Conservation (phyloP, 2,797 vertebrate genomes). For the Tangara arthus region DNA sequence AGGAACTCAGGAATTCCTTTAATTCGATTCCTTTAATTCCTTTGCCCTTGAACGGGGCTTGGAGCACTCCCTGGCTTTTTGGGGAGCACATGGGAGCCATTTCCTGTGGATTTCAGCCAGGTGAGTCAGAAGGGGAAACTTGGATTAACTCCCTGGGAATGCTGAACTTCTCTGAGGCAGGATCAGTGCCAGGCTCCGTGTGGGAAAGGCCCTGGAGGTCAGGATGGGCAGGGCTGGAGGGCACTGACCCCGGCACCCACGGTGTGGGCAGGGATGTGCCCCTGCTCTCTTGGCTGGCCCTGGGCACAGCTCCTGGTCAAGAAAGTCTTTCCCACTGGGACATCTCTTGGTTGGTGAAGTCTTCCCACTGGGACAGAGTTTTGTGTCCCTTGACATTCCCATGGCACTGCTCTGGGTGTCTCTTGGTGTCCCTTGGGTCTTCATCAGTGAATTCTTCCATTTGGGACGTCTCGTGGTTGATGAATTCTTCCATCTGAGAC, state of each 20-base stretch:
- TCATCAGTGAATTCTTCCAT: neutral
- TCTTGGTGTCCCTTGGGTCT: too few relatives aligned
- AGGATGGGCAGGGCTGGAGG: neutral
- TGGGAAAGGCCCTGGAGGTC: neutral
- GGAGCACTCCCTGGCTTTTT: conserved; percentile 73
- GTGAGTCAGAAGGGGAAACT: conserved; percentile 45
- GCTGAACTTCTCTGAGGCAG: conserved; percentile 71
- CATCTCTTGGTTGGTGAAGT: neutral
- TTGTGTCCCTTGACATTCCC: neutral
- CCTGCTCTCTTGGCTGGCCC: neutral
- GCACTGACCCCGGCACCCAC: fast-evolving
- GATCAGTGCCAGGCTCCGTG: fast-evolving
- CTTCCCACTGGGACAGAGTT: neutral
- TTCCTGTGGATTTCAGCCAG: conserved; percentile 74
- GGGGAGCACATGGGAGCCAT: conserved; percentile 80
- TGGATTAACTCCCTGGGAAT: conserved; percentile 80
- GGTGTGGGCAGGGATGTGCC: fast-evolving
- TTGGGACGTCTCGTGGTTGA: fast-evolving
- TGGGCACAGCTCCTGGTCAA: neutral
- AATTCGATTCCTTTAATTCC: conserved; percentile 74
- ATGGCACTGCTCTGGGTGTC: neutral
- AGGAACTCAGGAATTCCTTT: conserved; percentile 17
- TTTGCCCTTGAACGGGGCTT: conserved; percentile 71
- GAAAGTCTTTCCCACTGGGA: neutral
- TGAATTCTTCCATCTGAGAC: neutral